Conservation (phyloP, 2,113 vertebrate genomes). For the Rhynchomys soricoides region DNA sequence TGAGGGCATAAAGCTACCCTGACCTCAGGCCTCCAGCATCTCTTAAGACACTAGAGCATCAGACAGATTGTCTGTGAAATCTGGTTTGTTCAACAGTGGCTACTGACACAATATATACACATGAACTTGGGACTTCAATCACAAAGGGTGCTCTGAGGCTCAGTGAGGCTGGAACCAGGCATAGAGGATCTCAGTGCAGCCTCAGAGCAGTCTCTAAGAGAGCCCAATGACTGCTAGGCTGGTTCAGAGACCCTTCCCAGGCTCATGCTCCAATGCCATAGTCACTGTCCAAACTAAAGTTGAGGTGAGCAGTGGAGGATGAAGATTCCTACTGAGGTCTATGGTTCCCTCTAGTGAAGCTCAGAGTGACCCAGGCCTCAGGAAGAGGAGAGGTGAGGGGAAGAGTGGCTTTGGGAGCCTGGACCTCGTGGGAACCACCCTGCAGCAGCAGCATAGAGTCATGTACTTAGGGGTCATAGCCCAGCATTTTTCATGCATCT, state of each 20-base stretch:
- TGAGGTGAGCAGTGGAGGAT: fast-evolving
- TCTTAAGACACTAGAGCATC: fast-evolving
- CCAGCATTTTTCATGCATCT: fast-evolving
- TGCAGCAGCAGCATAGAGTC: neutral
- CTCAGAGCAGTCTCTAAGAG: neutral
- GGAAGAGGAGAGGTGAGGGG: fast-evolving
- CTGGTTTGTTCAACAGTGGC: neutral
- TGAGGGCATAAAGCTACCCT: neutral
- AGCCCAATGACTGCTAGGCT: neutral
- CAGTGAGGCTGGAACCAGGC: neutral
- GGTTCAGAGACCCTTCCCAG: neutral
- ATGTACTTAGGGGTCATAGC: neutral
- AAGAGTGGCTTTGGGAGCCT: neutral
- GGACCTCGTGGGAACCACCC: neutral
- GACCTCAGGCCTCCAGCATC: neutral
- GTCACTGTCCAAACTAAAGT: neutral
- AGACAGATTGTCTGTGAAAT: neutral
- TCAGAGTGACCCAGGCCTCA: neutral
- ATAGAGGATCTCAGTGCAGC: neutral
- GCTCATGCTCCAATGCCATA: neutral
- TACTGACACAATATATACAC: neutral
- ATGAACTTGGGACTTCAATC: fast-evolving
- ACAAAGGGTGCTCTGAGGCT: fast-evolving
- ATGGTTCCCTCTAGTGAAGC: no score
- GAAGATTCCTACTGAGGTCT: neutral